Conservation (phyloP, 2,113 vertebrate genomes). For the Otocyon megalotis region DNA sequence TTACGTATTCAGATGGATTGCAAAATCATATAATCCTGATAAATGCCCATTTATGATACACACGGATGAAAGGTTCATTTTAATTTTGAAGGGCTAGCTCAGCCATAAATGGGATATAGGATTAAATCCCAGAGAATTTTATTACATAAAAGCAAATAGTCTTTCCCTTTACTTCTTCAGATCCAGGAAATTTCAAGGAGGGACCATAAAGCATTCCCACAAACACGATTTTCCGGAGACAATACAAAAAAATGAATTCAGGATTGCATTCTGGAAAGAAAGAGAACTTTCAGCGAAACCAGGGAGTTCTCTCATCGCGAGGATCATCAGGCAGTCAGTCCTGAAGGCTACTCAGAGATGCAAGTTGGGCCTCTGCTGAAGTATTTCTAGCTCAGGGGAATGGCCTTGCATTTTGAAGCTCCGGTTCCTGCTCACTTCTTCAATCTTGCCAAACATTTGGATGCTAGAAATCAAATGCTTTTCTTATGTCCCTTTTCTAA, state of each 20-base stretch:
- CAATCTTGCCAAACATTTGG: neutral
- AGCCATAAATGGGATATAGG: constrained; percentile 94
- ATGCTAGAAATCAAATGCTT: neutral
- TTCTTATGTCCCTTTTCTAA: neutral
- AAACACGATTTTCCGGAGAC: constrained; percentile 64
- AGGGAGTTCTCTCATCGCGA: neutral
- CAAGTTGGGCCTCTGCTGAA: neutral
- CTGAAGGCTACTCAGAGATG: neutral
- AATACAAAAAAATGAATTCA: constrained; percentile 63
- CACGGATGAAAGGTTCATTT: constrained; percentile 96
- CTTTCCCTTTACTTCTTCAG: constrained; percentile 87
- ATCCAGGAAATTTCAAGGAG: constrained; percentile 74
- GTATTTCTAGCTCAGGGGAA: neutral
- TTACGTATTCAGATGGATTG: constrained; percentile 94
- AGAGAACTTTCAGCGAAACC: neutral
- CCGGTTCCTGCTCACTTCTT: too few species aligned
- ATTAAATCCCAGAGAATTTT: constrained; percentile 96
- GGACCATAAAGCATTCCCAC: constrained; percentile 72
- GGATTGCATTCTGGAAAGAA: constrained; percentile 48
- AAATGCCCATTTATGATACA: constrained; percentile 96
- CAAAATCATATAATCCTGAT: constrained; percentile 96
- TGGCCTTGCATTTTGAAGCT: neutral
- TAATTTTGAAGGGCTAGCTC: constrained; percentile 96
- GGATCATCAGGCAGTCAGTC: neutral
- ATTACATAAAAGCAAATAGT: constrained; percentile 94